phyloP scores from a whole-genome alignment of 2,888 invertebrate genomes.

The Halictus quadricinctus region DNA sequence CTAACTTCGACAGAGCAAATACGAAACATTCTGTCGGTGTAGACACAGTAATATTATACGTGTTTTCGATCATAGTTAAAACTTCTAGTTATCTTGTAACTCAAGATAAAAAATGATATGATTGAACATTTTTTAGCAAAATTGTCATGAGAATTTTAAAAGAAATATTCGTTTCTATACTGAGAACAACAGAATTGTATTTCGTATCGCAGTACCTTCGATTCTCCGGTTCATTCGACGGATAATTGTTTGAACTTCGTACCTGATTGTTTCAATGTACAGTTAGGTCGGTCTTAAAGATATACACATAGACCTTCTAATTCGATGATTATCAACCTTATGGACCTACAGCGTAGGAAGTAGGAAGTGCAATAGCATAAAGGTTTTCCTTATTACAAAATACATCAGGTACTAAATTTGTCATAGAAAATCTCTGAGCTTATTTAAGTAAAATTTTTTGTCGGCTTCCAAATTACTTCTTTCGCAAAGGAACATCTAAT shows the following conservation, averaged over 20 bases:
- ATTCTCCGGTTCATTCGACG: not conserved
- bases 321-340: slow-evolving; percentile 3
- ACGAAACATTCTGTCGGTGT: not conserved
- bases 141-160: not conserved
- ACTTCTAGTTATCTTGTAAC: not conserved
- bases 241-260: not conserved
- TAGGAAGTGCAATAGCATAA: not conserved
- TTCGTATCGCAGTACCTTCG: not conserved
- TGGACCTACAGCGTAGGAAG: not conserved
- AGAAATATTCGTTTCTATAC: not conserved
- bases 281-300: slow-evolving; percentile 1
- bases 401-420: not conserved
- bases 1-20: not conserved
- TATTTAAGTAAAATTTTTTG: too few species aligned
- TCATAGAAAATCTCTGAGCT: too few species aligned
- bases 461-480: too few species aligned
- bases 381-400: not conserved
- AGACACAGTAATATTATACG: not conserved
- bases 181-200: not conserved
- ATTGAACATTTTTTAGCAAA: not conserved
- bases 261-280: slow-evolving; percentile 4
- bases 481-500: too few species aligned
- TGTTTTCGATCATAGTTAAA: not conserved
- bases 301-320: not conserved
- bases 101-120: not conserved